Percentiles rank a stretch among this genome's conserved stretches.
Conservation (phyloP, 1,140 invertebrate genomes). For the Dinoponera quadriceps region DNA sequence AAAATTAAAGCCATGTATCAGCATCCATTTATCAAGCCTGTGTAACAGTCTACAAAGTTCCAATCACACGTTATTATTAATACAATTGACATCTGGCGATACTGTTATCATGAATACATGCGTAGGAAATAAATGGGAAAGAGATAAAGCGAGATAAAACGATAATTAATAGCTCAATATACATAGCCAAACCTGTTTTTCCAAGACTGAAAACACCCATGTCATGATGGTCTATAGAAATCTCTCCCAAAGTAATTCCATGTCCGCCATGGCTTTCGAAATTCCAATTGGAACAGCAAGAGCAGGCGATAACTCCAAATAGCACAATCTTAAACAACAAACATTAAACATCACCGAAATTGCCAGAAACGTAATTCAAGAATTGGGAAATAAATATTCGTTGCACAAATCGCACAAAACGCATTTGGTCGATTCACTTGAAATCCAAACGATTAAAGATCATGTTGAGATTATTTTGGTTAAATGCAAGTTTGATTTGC, state of each 20-base stretch:
- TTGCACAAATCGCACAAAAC: constrained; percentile 7
- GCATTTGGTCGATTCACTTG: neutral
- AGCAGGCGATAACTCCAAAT: constrained; percentile 58
- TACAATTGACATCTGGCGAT: neutral
- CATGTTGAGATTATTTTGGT: neutral
- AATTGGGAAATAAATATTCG: neutral
- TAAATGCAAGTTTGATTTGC: neutral
- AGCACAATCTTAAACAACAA: constrained; percentile 67
- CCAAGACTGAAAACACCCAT: constrained; percentile 24
- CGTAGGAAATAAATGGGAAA: neutral
- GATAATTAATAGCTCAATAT: neutral
- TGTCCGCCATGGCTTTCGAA: constrained; percentile 55
- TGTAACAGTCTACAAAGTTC: neutral
- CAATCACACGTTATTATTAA: neutral
- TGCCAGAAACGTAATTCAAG: neutral
- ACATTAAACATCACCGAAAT: neutral
- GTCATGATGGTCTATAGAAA: constrained; percentile 63
- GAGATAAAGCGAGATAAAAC: neutral
- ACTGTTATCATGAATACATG: neutral
- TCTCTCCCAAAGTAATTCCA: constrained; percentile 74
- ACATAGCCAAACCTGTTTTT: constrained; percentile 31
- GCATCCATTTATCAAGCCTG: constrained; percentile 2
- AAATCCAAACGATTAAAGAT: neutral
- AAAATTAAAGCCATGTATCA: constrained; percentile 9
- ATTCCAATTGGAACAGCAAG: constrained; percentile 58